Evolutionary conservation across 64 coral and sea anemone genomes (phyloP), one percentile per base, ranked within the genome.

Genomic region (Dendronephthya gigantea): DNA sequence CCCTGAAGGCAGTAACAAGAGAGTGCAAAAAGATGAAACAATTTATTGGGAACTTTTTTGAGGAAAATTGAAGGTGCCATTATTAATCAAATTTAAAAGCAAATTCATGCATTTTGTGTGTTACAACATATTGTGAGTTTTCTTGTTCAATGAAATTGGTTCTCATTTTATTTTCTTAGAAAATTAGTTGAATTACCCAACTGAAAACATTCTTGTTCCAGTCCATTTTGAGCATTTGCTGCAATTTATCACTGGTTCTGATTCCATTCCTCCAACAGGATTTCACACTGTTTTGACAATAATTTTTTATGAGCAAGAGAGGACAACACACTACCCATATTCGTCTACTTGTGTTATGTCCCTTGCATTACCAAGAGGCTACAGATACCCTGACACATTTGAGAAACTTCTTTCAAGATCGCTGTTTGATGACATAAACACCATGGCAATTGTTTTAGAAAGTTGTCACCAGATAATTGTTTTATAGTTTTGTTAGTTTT

Each of bases 211-310:
- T 17, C 51, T 2, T n/a, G n/a, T n/a, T n/a, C n/a, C n/a, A 22
- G 51, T 58, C 23, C 4, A 15, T 17, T 58, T 58, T 3, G 13
- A 58, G 22, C 6, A 58, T 17, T 58, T 58, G 23, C 51, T 58
- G 9, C 51, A 58, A 17, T 87, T 87, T 48, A 87, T 79, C 16
- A 87, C 86, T 49, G 86, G 70, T 28, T 68, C 86, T 34, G 86
- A 87, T 76, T 14, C 39, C 34, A 49, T 87, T 74, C 70, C 86
- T 34, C 86, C 86, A 45, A 32, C 81, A 48, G 68, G 70, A 16
- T 87, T 87, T 22, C 8, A 25, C 11, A 51, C 34, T 35, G 8
- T 30, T 15, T 79, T 87, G 19, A 76, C 68, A 16, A 49, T 88
- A 33, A 13, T 37, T 11, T 66, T 69, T 31, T 88, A 83, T 88